Conservation (phyloP, 2,797 vertebrate species). For the Trematomus bernacchii region DNA sequence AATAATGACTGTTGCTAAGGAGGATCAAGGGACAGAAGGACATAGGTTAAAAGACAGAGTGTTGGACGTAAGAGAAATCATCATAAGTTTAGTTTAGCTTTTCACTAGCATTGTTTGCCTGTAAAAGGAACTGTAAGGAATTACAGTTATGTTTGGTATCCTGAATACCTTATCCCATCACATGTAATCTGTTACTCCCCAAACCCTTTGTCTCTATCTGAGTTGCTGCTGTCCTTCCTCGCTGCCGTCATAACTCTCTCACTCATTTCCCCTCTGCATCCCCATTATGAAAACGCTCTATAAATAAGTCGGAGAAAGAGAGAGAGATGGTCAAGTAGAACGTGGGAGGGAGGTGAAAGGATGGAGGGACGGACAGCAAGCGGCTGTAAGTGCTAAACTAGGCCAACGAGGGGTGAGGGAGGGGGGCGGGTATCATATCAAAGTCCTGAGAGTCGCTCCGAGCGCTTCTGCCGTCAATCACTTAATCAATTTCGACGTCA, state of each 20-base stretch:
- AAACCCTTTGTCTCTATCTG: constrained; percentile 9
- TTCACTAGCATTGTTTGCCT: too few relatives aligned
- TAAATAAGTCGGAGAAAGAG: constrained; percentile 62
- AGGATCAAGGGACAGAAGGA: too few relatives aligned
- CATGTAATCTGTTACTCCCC: too few relatives aligned
- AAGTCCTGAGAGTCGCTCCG: constrained; percentile 39
- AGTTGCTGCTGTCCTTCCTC: constrained; percentile 11
- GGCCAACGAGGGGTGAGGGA: constrained; percentile 55
- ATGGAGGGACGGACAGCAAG: constrained; percentile 46
- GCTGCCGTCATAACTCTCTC: constrained; percentile 8
- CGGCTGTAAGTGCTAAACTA: constrained; percentile 52
- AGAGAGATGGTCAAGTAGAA: constrained; percentile 56
- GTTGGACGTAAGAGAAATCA: too few relatives aligned
- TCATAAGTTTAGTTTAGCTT: too few relatives aligned
- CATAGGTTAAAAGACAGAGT: too few relatives aligned
- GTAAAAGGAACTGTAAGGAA: too few relatives aligned
- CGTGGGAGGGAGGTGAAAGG: constrained; percentile 45
- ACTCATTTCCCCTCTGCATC: constrained; percentile 42
- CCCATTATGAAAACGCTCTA: constrained; percentile 69
- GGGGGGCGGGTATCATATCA: constrained; percentile 51
- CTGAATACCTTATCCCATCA: too few relatives aligned
- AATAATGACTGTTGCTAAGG: too few relatives aligned
- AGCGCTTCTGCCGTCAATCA: constrained; percentile 58
- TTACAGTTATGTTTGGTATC: too few relatives aligned
- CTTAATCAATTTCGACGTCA: constrained; percentile 67